phyloP scores from a whole-genome alignment of 1,140 invertebrate species.

The Drosophila murphyi region DNA sequence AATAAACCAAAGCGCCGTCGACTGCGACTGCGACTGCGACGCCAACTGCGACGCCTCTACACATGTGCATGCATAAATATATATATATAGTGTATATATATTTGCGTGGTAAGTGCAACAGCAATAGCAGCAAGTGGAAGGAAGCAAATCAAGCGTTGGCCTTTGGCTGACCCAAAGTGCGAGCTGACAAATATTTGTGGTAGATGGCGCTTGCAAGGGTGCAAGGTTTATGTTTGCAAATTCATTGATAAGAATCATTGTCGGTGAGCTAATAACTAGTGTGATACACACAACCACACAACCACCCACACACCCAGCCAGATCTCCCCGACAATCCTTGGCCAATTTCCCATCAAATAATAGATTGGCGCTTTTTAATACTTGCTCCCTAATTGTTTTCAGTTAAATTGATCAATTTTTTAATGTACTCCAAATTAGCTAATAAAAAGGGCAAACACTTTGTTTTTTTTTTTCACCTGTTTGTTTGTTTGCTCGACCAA shows the following conservation, averaged over 20 bases:
- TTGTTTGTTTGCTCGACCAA: no score
- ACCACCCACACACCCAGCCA: no score
- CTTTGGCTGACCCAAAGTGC: conserved; percentile 38
- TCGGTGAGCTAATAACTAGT: conserved; percentile 33
- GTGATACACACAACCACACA: not conserved
- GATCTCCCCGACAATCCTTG: no score
- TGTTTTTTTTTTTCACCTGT: no score
- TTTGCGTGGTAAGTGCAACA: not conserved
- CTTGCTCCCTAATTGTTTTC: no score
- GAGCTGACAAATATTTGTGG: conserved; percentile 43
- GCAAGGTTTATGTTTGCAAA: conserved; percentile 41
- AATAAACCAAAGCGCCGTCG: conserved; percentile 64
- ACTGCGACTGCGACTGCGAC: conserved; percentile 4
- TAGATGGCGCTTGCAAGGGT: conserved; percentile 41
- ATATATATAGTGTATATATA: no score
- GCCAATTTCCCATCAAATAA: no score
- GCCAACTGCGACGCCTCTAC: not conserved
- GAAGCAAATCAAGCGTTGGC: conserved; percentile 19
- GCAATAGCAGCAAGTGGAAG: conserved; percentile 3
- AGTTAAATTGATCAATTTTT: no score
- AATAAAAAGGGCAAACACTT: no score
- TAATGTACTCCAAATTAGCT: no score
- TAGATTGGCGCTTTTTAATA: no score
- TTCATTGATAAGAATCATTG: conserved; percentile 42
- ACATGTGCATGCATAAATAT: not conserved